phyloP scores from a whole-genome alignment of 2,888 invertebrate species.

The Acleris literana region DNA sequence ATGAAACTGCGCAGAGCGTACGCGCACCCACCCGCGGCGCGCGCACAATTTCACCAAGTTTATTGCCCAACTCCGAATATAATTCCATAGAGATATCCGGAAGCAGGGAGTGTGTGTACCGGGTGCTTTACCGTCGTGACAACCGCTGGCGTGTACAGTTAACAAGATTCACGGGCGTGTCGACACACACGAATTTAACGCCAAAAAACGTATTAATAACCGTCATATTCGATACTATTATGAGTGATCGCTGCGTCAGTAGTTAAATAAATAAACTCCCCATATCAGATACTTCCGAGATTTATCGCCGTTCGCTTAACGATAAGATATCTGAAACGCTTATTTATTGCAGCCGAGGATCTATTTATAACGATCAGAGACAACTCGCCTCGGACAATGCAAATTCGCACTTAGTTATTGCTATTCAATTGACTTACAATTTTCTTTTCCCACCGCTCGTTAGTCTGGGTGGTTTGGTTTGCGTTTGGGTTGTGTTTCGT shows the following conservation, averaged over 20 bases:
- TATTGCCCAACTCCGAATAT: constrained; percentile 54
- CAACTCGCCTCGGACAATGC: constrained; percentile 61
- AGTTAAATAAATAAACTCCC: constrained; percentile 50
- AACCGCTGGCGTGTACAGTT: constrained; percentile 59
- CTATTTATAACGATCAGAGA: constrained; percentile 64
- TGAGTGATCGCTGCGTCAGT: constrained; percentile 40
- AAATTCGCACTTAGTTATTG: constrained; percentile 64
- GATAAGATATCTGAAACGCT: constrained; percentile 63
- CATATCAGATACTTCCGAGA: constrained; percentile 58
- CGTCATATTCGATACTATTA: constrained; percentile 24
- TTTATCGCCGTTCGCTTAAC: constrained; percentile 61
- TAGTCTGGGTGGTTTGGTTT: constrained; percentile 42
- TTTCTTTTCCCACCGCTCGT: constrained; percentile 56
- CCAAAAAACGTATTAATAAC: constrained; percentile 21
- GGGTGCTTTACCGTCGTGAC: constrained; percentile 60
- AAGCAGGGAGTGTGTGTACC: constrained; percentile 55
- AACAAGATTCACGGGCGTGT: constrained; percentile 57
- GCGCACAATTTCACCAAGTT: constrained; percentile 52
- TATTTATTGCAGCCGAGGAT: constrained; percentile 60
- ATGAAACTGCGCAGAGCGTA: constrained; percentile 39
- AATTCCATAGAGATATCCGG: constrained; percentile 59
- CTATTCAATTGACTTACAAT: constrained; percentile 53
- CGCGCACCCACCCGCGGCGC: constrained; percentile 52
- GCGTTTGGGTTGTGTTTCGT: constrained; percentile 39
- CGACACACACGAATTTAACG: constrained; percentile 21